A percentile compares a stretch with the other conserved stretches of the same genome.
Conservation (phyloP, 2,888 invertebrate species). For the Nycteola revayana region DNA sequence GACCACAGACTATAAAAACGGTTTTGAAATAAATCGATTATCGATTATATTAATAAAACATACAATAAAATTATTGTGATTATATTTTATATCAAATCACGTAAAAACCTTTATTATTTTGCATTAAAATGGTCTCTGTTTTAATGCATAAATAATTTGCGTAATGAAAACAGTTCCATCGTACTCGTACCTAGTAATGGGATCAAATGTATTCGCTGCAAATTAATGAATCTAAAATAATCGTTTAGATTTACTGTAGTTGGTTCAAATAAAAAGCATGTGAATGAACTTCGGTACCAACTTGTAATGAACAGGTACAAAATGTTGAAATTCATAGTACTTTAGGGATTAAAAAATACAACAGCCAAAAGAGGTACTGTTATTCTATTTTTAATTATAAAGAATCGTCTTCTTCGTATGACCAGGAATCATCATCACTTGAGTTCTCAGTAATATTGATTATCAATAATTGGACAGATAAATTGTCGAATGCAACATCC, state of each 20-base stretch:
- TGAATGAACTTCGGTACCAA: background rate
- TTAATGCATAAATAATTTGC: no score
- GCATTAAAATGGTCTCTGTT: no score
- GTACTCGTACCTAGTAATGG: no score
- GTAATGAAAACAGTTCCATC: no score
- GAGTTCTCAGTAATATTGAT: background rate
- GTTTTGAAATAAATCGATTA: no score
- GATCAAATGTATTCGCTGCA: no score
- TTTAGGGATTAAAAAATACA: background rate
- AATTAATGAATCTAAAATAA: no score
- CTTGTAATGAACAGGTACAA: background rate
- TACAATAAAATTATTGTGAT: no score
- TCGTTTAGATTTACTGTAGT: background rate
- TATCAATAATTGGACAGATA: background rate
- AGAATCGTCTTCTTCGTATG: background rate
- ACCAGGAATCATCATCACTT: conserved; percentile 1
- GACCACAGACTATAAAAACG: no score
- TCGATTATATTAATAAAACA: no score
- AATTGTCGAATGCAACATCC: background rate
- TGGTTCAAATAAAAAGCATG: background rate
- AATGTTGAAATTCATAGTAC: background rate
- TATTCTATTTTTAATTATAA: background rate
- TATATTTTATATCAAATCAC: no score
- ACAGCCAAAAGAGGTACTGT: background rate
- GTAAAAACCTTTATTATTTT: no score